Percentiles rank a stretch among this genome's conserved stretches.
phyloP scores from a whole-genome alignment of 1,140 invertebrate species.

The Drosophila simulans region DNA sequence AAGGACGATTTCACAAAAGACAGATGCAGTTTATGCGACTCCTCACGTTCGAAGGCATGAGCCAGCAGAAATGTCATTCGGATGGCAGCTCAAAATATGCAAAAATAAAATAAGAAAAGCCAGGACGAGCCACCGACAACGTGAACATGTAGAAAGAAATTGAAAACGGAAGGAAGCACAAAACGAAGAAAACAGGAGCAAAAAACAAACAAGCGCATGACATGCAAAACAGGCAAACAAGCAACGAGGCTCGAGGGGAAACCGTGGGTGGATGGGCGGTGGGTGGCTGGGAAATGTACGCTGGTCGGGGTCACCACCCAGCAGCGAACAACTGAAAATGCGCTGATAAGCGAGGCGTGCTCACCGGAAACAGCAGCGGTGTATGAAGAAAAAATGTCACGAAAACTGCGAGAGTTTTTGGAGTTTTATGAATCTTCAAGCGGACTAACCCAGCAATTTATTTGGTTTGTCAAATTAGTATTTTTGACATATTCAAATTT shows the following conservation, averaged over 20 bases:
- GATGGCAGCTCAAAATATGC: constrained; percentile 58
- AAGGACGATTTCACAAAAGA: constrained; percentile 9
- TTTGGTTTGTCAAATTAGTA: background rate
- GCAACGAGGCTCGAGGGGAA: constrained; percentile 21
- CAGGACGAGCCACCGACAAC: constrained; percentile 17
- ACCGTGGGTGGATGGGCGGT: constrained; percentile 10
- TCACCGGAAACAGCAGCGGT: constrained; percentile 58
- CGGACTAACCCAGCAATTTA: background rate
- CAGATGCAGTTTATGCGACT: constrained; percentile 28
- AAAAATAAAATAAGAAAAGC: constrained; percentile 48
- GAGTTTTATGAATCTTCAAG: background rate
- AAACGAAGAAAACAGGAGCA: constrained; percentile 49
- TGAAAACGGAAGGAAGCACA: constrained; percentile 78
- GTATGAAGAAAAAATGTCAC: constrained; percentile 9
- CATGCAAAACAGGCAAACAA: constrained; percentile 75
- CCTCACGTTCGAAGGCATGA: constrained; percentile 29
- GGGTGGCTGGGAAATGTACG: constrained; percentile 2
- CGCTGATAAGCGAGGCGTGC: constrained; percentile 76
- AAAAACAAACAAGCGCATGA: constrained; percentile 80
- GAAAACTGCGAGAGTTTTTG: background rate
- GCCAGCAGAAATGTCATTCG: constrained; percentile 65
- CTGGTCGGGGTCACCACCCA: background rate
- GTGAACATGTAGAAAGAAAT: constrained; percentile 66
- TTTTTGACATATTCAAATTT: background rate
- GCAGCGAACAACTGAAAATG: constrained; percentile 63